These are phyloP conservation scores for Linnaemya vulpina DNA, from an alignment of 2,888 invertebrate species.

Conservation along the genomic window DNA sequence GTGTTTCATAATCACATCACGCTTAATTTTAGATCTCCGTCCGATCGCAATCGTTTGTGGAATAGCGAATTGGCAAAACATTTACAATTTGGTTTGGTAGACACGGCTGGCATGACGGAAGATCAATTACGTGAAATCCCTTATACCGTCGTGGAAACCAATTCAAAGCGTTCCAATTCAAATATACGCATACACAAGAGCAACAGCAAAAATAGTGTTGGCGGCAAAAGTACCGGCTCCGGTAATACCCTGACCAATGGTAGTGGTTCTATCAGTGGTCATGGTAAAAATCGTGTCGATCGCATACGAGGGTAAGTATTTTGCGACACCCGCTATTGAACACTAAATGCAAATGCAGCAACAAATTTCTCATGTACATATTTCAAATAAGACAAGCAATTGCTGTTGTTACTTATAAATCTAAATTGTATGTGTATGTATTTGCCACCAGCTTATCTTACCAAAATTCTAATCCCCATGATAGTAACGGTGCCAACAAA, in stretches of 20 bases:
- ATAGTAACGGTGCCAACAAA: slow-evolving; percentile 81
- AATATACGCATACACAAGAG: slow-evolving; percentile 83
- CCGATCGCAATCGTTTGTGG: slow-evolving; percentile 88
- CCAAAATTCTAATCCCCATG: slow-evolving; percentile 82
- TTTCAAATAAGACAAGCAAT: slow-evolving; percentile 37
- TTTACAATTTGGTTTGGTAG: slow-evolving; percentile 93
- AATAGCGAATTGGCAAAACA: slow-evolving; percentile 92
- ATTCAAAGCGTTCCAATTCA: slow-evolving; percentile 81
- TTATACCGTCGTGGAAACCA: slow-evolving; percentile 92
- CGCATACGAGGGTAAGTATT: slow-evolving; percentile 82
- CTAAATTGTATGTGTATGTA: slow-evolving; percentile 35
- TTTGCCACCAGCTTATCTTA: slow-evolving; percentile 80
- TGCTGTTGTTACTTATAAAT: slow-evolving; percentile 38
- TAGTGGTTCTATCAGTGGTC: slow-evolving; percentile 78
- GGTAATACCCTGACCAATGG: slow-evolving; percentile 80
- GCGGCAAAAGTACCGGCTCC: slow-evolving; percentile 80
- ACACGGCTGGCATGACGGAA: slow-evolving; percentile 94
- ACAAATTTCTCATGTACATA: too few relatives aligned
- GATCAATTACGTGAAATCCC: slow-evolving; percentile 93
- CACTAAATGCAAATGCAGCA: slow-evolving; percentile 13
- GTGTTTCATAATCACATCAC: background rate
- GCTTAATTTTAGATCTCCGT: slow-evolving; percentile 85
- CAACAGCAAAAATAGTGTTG: slow-evolving; percentile 81
- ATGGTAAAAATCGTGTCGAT: slow-evolving; percentile 83
- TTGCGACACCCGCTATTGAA: slow-evolving; percentile 43